Base-by-base conservation (phyloP, 2,113 vertebrate species). In the Puma concolor region DNA sequence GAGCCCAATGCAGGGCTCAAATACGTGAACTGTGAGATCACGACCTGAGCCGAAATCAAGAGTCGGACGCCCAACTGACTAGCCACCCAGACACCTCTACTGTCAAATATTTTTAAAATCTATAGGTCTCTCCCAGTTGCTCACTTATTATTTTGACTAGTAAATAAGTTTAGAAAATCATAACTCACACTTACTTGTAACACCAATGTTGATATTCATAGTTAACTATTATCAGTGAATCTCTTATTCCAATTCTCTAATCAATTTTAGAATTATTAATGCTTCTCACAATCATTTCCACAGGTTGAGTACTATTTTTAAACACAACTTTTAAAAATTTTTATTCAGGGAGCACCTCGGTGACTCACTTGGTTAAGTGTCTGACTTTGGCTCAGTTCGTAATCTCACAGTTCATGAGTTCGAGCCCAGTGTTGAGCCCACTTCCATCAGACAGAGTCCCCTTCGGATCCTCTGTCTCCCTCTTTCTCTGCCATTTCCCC, bases 71-170 rank as follows among this genome's bases (percentile, higher is more conserved):
- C 57, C 57, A 60, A 60, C 21, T 1, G 21, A 60, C 19, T 60
- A 23, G 57, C 7, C 57, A 60, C 57, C 21, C 57, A 60, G 57
- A 7, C 5, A 2, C 17, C 27, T 91, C 52, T 38, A 50, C 11
- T 52, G 33, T 52, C 64, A 88, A 13, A 50, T 44, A 63, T 48
- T 60, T 95, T 90, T 69, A 31, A 15, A 88, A 76, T 12, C 19
- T 13, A 13, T 50, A 36, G 12, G 3, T 81, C 36, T 36, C 63
- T n/a, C 60, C 11, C 8, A 66, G 27, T 29, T 16, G 74, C 5
- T 96, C 16, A 57, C 64, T 76, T 84, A 60, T 80, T 69, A 69
- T 93, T 96, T 91, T 85, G 19, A 66, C 25, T 36, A 88, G 12
- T 33, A 79, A 87, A 48, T 41, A 57, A 48, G 7, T 14, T 66